phyloP scores from a whole-genome alignment of 2,888 invertebrate genomes.

The Erebia aethiops region DNA sequence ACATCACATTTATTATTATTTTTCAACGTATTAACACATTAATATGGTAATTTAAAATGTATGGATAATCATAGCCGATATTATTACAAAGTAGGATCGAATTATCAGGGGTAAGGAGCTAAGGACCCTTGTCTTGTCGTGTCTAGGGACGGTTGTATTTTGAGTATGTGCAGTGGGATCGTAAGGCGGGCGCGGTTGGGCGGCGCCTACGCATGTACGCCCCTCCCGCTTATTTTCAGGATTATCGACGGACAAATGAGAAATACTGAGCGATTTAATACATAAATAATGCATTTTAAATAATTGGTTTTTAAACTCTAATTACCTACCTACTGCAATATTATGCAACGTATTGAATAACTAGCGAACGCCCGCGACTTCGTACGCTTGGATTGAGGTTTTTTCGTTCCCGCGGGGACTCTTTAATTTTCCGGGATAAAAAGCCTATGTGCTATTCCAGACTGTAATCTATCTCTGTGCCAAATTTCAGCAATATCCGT shows the following conservation, averaged over 20 bases:
- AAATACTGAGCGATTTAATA: background rate
- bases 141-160: conserved; percentile 61
- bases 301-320: background rate
- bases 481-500: too few relatives aligned
- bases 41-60: background rate
- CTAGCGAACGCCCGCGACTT: too few relatives aligned
- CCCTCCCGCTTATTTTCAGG: conserved; percentile 64
- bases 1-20: conserved; percentile 46
- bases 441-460: too few relatives aligned
- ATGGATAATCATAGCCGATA: conserved; percentile 12
- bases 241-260: conserved; percentile 41
- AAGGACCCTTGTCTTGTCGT: conserved; percentile 47
- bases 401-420: too few relatives aligned
- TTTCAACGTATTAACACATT: background rate
- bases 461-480: too few relatives aligned
- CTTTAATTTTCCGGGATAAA: too few relatives aligned
- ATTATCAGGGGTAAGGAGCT: conserved; percentile 39
- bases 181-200: conserved; percentile 75
- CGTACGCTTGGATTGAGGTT: too few relatives aligned
- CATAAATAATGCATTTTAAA: background rate
- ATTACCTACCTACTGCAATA: too few relatives aligned
- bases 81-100: conserved; percentile 20
- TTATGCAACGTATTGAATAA: too few relatives aligned
- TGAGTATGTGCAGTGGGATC: conserved; percentile 64
- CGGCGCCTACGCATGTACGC: conserved; percentile 63